A percentile compares a stretch with the other conserved stretches of the same genome.
Evolutionary conservation across 1,140 invertebrate genomes (phyloP).

Genomic region (Drosophila prosaltans): DNA sequence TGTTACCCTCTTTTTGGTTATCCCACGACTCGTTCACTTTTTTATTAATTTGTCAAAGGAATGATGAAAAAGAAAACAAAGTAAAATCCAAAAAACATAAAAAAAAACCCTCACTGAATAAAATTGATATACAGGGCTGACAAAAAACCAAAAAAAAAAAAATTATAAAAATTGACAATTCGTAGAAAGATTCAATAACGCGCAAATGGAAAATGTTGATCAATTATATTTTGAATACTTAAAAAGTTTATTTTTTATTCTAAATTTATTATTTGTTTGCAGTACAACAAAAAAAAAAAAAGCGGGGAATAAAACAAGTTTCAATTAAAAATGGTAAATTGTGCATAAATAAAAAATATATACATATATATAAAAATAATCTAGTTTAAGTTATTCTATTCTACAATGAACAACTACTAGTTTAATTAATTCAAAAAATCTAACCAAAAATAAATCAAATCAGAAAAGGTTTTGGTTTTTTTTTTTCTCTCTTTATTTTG

Average conservation of each 20-base stretch:
- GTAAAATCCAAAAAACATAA: neutral
- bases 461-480: neutral
- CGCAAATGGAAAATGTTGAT: too few relatives aligned
- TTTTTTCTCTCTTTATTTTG: conserved; percentile 6
- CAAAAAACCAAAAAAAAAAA: conserved; percentile 20
- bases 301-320: too few relatives aligned
- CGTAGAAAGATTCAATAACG: neutral
- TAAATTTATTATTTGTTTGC: too few relatives aligned
- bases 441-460: conserved; percentile 6
- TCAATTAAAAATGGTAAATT: too few relatives aligned
- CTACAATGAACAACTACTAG: neutral
- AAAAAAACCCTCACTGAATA: neutral
- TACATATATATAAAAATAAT: too few relatives aligned
- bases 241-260: too few relatives aligned
- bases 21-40: neutral
- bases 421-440: conserved; percentile 9
- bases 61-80: conserved; percentile 20
- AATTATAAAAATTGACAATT: conserved; percentile 23
- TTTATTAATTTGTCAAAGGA: conserved; percentile 69
- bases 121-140: conserved; percentile 35
- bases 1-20: too few relatives aligned
- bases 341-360: too few relatives aligned
- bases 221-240: too few relatives aligned
- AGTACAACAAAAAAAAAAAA: neutral
- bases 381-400: neutral